These are phyloP conservation scores for Sitobion miscanthi DNA, from an alignment of 1,140 invertebrate genomes.

Conservation along the genomic window DNA sequence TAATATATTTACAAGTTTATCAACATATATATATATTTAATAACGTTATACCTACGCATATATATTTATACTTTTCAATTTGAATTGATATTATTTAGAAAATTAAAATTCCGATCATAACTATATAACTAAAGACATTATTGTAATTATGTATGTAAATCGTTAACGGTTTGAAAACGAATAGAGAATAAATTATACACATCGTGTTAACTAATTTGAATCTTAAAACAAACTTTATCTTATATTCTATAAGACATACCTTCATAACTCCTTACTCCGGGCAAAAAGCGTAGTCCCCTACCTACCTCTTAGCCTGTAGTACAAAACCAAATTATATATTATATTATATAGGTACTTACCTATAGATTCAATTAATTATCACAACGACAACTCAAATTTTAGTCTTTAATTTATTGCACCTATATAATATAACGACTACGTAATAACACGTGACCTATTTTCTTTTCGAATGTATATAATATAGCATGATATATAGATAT, in stretches of 20 bases:
- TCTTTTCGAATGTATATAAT: background rate
- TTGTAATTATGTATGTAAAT: background rate
- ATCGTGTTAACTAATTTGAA: background rate
- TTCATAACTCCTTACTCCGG: background rate
- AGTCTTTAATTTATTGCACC: background rate
- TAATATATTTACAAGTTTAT: background rate
- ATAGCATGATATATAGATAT: background rate
- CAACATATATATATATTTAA: background rate
- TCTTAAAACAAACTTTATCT: background rate
- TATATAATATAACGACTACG: background rate
- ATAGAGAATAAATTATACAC: background rate
- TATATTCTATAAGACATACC: background rate
- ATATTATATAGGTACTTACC: background rate
- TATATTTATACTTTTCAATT: background rate
- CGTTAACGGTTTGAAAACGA: background rate
- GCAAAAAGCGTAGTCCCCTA: background rate
- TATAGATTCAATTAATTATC: background rate
- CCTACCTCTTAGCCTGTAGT: background rate
- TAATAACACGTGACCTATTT: background rate
- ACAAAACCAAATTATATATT: background rate
- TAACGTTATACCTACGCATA: too few relatives aligned
- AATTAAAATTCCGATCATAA: background rate
- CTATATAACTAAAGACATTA: background rate
- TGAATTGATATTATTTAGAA: background rate
- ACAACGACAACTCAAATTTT: background rate